Percentiles rank a stretch among this genome's conserved stretches.
Evolutionary conservation across 2,797 vertebrate species (phyloP).

Genomic region (Lepilemur septentrionalis): DNA sequence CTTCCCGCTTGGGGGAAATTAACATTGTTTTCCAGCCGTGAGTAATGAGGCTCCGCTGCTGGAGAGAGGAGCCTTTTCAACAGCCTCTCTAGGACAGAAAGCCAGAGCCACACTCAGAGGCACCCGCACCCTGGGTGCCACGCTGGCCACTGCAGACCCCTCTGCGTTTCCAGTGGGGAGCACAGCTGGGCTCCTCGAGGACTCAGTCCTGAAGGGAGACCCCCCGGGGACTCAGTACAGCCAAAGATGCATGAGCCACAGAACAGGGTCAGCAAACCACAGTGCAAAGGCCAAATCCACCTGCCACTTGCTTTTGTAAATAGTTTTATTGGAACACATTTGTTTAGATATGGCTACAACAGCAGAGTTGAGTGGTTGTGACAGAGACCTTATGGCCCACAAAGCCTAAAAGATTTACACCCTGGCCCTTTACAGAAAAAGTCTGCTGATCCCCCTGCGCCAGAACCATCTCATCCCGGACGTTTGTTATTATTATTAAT

Average conservation of each 20-base stretch:
- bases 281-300: background rate
- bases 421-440: background rate
- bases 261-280: background rate
- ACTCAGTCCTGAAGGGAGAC: background rate
- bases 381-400: background rate
- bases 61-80: constrained; percentile 66
- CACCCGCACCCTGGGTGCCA: background rate
- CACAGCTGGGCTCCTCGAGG: background rate
- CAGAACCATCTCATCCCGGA: background rate
- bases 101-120: background rate
- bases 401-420: background rate
- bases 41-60: constrained; percentile 60
- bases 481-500: background rate
- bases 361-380: background rate
- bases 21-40: constrained; percentile 71
- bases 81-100: constrained; percentile 69
- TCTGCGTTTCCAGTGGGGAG: background rate
- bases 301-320: background rate
- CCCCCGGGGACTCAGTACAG: background rate
- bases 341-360: background rate
- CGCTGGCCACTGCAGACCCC: background rate
- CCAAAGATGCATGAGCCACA: background rate
- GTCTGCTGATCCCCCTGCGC: background rate
- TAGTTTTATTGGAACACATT: constrained; percentile 5
- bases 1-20: constrained; percentile 74